These are phyloP conservation scores for Riptortus pedestris DNA, from an alignment of 1,140 invertebrate genomes.

Conservation along the genomic window DNA sequence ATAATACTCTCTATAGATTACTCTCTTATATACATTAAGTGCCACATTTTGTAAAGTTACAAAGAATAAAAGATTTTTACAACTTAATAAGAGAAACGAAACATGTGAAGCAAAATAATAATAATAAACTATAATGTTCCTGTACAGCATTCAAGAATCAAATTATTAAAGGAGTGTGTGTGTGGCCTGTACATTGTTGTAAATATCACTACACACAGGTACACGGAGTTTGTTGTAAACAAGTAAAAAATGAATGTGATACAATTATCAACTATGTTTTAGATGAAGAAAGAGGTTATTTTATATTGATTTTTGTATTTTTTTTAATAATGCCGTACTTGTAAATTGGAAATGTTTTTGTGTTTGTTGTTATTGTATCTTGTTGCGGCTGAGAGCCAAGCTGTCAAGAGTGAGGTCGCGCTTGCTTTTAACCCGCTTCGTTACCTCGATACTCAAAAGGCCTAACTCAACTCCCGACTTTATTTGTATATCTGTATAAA, in stretches of 20 bases:
- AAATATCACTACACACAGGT: constrained; percentile 28
- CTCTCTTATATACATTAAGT: constrained; percentile 32
- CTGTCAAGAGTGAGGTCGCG: constrained; percentile 31
- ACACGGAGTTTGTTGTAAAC: constrained; percentile 29
- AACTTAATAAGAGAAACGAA: constrained; percentile 23
- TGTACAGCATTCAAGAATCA: constrained; percentile 32
- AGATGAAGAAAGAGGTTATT: constrained; percentile 25
- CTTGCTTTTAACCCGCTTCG: constrained; percentile 26
- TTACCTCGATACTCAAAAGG: constrained; percentile 19
- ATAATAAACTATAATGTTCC: constrained; percentile 31
- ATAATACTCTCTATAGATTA: constrained; percentile 30
- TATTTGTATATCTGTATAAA: constrained; percentile 15
- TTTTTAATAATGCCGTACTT: constrained; percentile 26
- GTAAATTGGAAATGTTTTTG: constrained; percentile 25
- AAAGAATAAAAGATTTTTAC: constrained; percentile 29
- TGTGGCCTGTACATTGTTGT: constrained; percentile 28
- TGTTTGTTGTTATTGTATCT: constrained; percentile 28
- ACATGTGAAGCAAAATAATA: constrained; percentile 28
- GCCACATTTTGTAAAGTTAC: constrained; percentile 32
- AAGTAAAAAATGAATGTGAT: constrained; percentile 32
- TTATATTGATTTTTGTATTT: constrained; percentile 30
- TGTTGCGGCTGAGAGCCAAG: constrained; percentile 27
- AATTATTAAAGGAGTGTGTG: constrained; percentile 27
- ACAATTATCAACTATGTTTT: constrained; percentile 32
- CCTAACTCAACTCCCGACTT: constrained; percentile 28